Evolutionary conservation across 2,888 invertebrate genomes (phyloP).

Genomic region (Linnaemya tessellans): DNA sequence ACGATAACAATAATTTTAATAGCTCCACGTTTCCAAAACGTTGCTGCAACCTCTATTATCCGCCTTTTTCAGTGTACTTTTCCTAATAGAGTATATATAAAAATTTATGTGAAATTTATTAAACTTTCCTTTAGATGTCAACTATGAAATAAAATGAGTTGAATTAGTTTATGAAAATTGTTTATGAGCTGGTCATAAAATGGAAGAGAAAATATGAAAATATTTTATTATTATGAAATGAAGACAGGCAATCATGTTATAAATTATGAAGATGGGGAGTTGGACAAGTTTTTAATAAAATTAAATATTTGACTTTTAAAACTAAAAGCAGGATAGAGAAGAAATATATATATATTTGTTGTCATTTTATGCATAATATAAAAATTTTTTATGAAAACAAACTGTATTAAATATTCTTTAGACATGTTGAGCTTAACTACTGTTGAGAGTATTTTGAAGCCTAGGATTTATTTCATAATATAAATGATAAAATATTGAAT

Average conservation of each 20-base stretch:
- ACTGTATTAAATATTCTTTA: too few species aligned
- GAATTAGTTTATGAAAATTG: constrained; percentile 63
- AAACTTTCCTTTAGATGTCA: constrained; percentile 61
- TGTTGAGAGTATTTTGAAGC: too few species aligned
- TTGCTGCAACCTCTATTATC: neutral
- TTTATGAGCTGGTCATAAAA: constrained; percentile 63
- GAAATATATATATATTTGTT: too few species aligned
- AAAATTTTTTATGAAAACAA: too few species aligned
- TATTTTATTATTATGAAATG: constrained; percentile 50
- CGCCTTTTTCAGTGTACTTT: neutral
- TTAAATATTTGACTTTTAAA: constrained; percentile 47
- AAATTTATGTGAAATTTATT: constrained; percentile 61
- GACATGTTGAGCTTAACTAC: too few species aligned
- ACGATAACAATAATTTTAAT: constrained; percentile 4
- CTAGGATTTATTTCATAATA: too few species aligned
- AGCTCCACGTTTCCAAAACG: neutral
- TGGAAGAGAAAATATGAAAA: constrained; percentile 39
- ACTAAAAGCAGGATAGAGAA: neutral
- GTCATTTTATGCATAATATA: too few species aligned
- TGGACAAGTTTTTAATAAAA: constrained; percentile 51
- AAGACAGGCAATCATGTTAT: constrained; percentile 48
- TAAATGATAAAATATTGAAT: too few species aligned
- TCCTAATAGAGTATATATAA: constrained; percentile 16
- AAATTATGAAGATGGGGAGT: constrained; percentile 28
- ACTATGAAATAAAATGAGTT: constrained; percentile 50